Conservation (phyloP, 2,797 vertebrate species). For the Oreortyx pictus region DNA sequence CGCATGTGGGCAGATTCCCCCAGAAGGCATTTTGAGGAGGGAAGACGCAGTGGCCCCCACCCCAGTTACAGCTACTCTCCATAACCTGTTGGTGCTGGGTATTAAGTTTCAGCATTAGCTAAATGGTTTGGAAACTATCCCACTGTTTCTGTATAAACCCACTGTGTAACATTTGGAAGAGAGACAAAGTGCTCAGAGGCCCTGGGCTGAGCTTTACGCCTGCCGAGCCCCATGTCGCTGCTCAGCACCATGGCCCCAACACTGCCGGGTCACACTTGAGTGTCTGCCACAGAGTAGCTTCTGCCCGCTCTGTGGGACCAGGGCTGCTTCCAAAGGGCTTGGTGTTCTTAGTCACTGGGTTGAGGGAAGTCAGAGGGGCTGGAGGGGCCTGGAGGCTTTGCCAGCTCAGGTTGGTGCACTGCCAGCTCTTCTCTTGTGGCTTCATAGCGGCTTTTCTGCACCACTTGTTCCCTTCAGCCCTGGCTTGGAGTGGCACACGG, state of each 20-base stretch:
- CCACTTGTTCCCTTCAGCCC: not conserved
- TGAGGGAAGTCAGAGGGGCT: not conserved
- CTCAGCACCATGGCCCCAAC: not conserved
- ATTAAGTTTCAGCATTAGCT: slow-evolving; percentile 65
- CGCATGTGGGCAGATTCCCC: not conserved
- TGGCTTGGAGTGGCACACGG: not conserved
- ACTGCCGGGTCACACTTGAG: rapidly evolving
- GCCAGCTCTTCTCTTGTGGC: not conserved
- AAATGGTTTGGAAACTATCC: slow-evolving; percentile 67
- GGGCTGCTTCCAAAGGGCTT: not conserved
- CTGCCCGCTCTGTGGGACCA: not conserved
- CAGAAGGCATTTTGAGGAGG: not conserved
- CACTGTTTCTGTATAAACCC: slow-evolving; percentile 53
- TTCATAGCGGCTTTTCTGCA: slow-evolving; percentile 7
- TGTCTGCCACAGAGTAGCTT: not conserved
- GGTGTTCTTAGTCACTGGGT: not conserved
- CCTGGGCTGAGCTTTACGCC: not conserved
- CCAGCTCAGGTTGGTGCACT: not conserved
- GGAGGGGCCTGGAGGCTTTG: not conserved
- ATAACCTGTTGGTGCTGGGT: slow-evolving; percentile 35
- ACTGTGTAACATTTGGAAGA: slow-evolving; percentile 59
- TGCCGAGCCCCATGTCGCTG: not conserved
- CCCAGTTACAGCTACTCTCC: not conserved
- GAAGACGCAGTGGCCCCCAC: not conserved
- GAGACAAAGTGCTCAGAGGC: slow-evolving; percentile 44